Conservation (phyloP, 2,113 vertebrate genomes). For the Mobula birostris region DNA sequence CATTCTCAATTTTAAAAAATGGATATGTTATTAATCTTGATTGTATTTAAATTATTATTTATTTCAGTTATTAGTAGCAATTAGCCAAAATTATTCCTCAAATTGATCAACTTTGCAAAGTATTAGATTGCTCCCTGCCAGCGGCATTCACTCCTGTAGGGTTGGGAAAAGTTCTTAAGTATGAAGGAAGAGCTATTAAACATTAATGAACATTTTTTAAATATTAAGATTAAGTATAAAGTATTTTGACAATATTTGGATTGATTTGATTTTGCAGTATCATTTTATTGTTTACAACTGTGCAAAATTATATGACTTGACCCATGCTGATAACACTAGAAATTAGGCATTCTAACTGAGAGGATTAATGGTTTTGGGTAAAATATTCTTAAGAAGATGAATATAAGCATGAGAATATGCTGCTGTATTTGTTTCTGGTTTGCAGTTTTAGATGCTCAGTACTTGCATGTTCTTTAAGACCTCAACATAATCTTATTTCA, state of each 20-base stretch:
- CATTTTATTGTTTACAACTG: background rate
- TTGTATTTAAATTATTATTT: background rate
- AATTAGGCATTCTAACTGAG: background rate
- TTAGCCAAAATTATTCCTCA: background rate
- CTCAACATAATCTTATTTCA: slow-evolving; percentile 1
- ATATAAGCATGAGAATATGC: background rate
- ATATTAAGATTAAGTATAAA: no score
- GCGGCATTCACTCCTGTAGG: background rate
- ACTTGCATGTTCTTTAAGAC: background rate
- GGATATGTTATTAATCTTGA: background rate
- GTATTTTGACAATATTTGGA: slow-evolving; percentile 5
- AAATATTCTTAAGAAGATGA: background rate
- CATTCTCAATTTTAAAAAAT: background rate
- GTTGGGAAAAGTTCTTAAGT: background rate
- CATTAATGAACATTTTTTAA: background rate
- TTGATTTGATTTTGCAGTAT: no score
- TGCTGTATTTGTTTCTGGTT: background rate
- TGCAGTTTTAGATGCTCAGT: background rate
- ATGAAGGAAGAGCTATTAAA: no score
- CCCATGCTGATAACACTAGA: background rate
- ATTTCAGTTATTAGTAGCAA: background rate
- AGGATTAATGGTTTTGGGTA: background rate
- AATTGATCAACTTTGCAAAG: background rate
- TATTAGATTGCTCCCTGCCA: background rate
- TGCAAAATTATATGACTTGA: background rate